Evolutionary conservation across 1,140 invertebrate genomes (phyloP), one percentile per base, ranked within the genome.

Genomic region (Drosophila truncata): DNA sequence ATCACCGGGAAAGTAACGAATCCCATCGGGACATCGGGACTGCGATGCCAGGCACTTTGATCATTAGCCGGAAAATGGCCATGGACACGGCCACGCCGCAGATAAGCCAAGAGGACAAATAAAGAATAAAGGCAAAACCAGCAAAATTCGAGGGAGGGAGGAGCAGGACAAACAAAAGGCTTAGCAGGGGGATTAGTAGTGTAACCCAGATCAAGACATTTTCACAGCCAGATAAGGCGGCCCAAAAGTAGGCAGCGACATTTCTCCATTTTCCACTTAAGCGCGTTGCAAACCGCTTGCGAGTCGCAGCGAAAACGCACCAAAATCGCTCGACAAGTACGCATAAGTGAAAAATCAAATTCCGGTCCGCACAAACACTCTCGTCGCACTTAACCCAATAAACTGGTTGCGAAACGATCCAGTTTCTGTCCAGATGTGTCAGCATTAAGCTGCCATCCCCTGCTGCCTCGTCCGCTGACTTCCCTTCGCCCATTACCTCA

Each of bases 31-130:
- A 52, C 7, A 78, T 33, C 23, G 44, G n/a, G n/a, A n/a, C 11
- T 14, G 47, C 23, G 42, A 27, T 65, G 65, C 52, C 82, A 70
- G 55, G 69, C 64, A 54, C 82, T 86, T 86, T 85, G 79, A 85
- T 85, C 82, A 85, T 85, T 85, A 85, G 60, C 64, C 79, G 65
- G 58, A 74, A 86, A 85, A 85, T 75, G 75, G 69, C 79, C 44
- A 66, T 47, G 78, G 70, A 75, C 39, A 64, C 47, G 62, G 55
- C 27, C 27, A 29, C 16, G 60, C 31, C 63, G 73, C 47, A 71
- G 78, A 85, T 86, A 79, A 86, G 70, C 81, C 54, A 60, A 62
- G 25, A 55, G 55, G 41, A 62, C 64, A 58, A 69, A 61, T 44
- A 66, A 60, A 58, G 47, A 44, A 59, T 37, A 66, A 67, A 58